Conservation (phyloP, 2,888 invertebrate genomes). For the Drosophila quinaria region DNA sequence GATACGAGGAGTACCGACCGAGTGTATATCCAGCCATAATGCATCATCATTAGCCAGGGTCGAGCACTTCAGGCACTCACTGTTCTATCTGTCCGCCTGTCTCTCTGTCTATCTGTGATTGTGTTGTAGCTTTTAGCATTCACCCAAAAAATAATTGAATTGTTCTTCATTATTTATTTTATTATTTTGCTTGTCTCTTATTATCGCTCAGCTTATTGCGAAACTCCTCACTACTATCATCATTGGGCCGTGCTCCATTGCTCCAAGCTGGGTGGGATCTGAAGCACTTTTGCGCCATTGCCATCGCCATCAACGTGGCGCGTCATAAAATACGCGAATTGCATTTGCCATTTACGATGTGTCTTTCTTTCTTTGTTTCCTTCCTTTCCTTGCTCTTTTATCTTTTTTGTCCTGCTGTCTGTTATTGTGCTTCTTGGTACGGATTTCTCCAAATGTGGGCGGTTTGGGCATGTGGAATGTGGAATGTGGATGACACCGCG, state of each 20-base stretch:
- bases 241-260: conserved; percentile 52
- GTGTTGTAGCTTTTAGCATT: conserved; percentile 68
- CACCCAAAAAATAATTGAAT: conserved; percentile 78
- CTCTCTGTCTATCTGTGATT: conserved; percentile 45
- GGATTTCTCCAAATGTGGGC: conserved; percentile 45
- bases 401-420: conserved; percentile 40
- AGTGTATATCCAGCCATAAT: conserved; percentile 53
- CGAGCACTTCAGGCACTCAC: conserved; percentile 32
- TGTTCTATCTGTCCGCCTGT: conserved; percentile 19
- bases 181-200: conserved; percentile 81
- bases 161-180: conserved; percentile 82
- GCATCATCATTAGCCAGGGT: conserved; percentile 72
- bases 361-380: conserved; percentile 54
- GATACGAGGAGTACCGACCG: conserved; percentile 1
- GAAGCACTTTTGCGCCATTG: conserved; percentile 75
- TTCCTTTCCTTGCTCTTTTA: conserved; percentile 6
- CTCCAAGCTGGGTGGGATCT: conserved; percentile 42
- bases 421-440: conserved; percentile 55
- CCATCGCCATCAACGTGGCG: conserved; percentile 71
- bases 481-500: conserved; percentile 28
- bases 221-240: conserved; percentile 44
- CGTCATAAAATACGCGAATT: conserved; percentile 83
- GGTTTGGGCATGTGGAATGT: background rate
- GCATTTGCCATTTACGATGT: conserved; percentile 82
- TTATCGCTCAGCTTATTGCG: conserved; percentile 74